These are phyloP conservation scores for Hirtodrosophila confusa DNA, from an alignment of 2,888 invertebrate genomes.

Conservation along the genomic window DNA sequence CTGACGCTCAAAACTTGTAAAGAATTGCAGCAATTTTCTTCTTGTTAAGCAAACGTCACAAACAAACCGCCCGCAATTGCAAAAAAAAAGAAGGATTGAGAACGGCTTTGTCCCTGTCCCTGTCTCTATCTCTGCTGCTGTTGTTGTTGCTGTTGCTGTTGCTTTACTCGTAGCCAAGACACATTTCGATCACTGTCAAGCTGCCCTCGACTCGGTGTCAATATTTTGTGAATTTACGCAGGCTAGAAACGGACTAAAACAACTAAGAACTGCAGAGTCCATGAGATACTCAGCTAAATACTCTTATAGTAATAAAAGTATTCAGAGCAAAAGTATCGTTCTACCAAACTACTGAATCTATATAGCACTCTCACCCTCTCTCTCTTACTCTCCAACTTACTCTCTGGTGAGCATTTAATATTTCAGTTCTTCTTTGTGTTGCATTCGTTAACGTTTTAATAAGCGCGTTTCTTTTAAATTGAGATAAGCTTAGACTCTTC, in stretches of 20 bases:
- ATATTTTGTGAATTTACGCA: slow-evolving; percentile 83
- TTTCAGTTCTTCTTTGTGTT: too few relatives aligned
- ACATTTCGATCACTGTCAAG: slow-evolving; percentile 84
- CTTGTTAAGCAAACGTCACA: slow-evolving; percentile 81
- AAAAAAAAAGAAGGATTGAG: slow-evolving; percentile 26
- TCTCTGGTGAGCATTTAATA: too few relatives aligned
- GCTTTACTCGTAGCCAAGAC: slow-evolving; percentile 66
- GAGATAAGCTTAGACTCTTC: not conserved
- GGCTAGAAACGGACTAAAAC: slow-evolving; percentile 45
- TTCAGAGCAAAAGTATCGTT: too few relatives aligned
- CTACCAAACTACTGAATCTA: too few relatives aligned
- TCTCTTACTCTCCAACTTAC: too few relatives aligned
- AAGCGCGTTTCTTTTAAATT: too few relatives aligned
- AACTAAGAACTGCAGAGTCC: not conserved
- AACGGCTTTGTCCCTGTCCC: slow-evolving; percentile 17
- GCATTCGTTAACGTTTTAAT: too few relatives aligned
- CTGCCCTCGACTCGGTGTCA: slow-evolving; percentile 76
- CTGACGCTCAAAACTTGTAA: slow-evolving; percentile 68
- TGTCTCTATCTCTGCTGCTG: slow-evolving; percentile 7
- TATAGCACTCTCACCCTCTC: too few relatives aligned
- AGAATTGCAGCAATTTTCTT: slow-evolving; percentile 82
- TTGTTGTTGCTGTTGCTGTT: slow-evolving; percentile 38
- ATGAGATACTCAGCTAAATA: slow-evolving; percentile 34
- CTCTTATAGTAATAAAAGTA: too few relatives aligned
- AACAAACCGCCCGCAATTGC: slow-evolving; percentile 82